Evolutionary conservation across 2,888 invertebrate genomes (phyloP).

Genomic region (Halictus quadricinctus): DNA sequence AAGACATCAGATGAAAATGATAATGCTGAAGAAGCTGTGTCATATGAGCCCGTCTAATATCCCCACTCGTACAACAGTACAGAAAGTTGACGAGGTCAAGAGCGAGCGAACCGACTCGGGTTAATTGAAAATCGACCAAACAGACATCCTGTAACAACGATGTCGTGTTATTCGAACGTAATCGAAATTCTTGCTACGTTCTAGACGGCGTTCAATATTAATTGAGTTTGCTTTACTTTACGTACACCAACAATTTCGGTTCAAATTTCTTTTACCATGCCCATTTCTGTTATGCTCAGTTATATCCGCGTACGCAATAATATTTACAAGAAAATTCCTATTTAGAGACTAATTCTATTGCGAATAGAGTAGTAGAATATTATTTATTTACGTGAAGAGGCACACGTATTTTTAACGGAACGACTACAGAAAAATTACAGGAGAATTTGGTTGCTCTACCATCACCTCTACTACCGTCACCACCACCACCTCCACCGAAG

Average conservation of each 20-base stretch:
- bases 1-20: conserved; percentile 84
- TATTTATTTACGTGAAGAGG: conserved; percentile 23
- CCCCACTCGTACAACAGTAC: conserved; percentile 87
- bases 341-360: conserved; percentile 16
- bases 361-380: not conserved
- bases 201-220: not conserved
- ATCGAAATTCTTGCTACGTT: conserved; percentile 14
- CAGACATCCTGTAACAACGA: conserved; percentile 84
- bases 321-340: conserved; percentile 17
- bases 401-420: not conserved
- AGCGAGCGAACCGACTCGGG: conserved; percentile 88
- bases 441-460: conserved; percentile 30
- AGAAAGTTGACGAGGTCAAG: conserved; percentile 87
- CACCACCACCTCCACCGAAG: not conserved
- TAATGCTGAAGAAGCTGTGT: conserved; percentile 85
- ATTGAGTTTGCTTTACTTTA: not conserved
- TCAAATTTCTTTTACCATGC: conserved; percentile 44
- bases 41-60: conserved; percentile 85
- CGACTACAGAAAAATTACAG: conserved; percentile 15
- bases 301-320: conserved; percentile 3
- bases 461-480: not conserved
- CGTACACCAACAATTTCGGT: not conserved
- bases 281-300: conserved; percentile 21
- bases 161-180: conserved; percentile 31
- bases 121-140: conserved; percentile 88